Evolutionary conservation across 2,797 vertebrate species (phyloP).

Genomic region (Alca torda): DNA sequence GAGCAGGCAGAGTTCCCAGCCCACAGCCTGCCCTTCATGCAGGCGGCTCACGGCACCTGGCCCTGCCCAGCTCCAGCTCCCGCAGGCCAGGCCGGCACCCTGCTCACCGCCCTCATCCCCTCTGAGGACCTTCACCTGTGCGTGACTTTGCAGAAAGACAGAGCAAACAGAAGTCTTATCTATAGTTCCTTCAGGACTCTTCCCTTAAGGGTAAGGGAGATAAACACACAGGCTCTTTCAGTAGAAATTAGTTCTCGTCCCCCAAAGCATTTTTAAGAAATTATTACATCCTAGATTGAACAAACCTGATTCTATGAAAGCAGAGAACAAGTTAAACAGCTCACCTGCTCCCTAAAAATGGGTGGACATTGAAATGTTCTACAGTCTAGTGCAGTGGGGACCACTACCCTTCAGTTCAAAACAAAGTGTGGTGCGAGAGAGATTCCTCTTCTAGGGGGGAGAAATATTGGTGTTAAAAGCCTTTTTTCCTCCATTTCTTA

Average conservation of each 20-base stretch:
- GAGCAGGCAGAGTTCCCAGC: neutral
- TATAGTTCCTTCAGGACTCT: neutral
- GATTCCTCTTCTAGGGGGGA: neutral
- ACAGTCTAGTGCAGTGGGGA: neutral
- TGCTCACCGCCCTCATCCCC: neutral
- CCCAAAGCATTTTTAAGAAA: neutral
- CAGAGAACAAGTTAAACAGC: neutral
- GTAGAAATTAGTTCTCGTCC: neutral
- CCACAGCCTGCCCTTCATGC: accelerated
- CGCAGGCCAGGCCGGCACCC: neutral
- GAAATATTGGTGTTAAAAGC: neutral
- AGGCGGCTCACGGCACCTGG: accelerated
- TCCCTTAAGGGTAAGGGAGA: neutral
- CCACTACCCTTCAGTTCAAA: neutral
- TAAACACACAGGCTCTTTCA: neutral
- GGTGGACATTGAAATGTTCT: neutral
- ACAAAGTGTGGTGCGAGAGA: neutral
- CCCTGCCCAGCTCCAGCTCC: neutral
- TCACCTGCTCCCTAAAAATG: neutral
- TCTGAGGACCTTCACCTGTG: neutral
- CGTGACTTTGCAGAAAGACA: neutral
- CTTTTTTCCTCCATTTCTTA: neutral
- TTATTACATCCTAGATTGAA: neutral
- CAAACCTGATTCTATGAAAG: neutral
- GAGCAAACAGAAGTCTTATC: neutral